Conservation (phyloP, 2,888 invertebrate genomes). For the Neelides folsomi region DNA sequence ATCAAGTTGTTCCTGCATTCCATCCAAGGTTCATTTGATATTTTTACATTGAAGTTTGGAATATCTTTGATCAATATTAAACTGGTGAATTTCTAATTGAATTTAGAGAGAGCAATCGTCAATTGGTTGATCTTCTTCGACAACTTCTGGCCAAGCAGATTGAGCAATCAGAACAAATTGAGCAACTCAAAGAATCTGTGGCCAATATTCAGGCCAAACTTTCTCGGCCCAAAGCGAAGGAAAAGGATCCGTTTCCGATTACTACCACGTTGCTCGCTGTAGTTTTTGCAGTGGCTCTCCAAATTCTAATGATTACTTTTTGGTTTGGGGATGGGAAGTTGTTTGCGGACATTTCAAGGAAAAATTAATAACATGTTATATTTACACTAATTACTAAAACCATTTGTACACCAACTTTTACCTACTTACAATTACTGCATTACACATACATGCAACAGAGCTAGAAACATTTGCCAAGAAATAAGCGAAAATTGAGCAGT, state of each 20-base stretch:
- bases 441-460: too few relatives aligned
- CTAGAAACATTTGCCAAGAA: too few relatives aligned
- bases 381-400: too few relatives aligned
- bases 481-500: too few relatives aligned
- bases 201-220: slow-evolving; percentile 30
- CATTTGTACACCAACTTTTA: too few relatives aligned
- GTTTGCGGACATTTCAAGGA: slow-evolving; percentile 22
- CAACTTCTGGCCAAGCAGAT: slow-evolving; percentile 32
- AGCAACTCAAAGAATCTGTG: slow-evolving; percentile 27
- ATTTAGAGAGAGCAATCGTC: slow-evolving; percentile 31
- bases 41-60: too few relatives aligned
- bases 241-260: slow-evolving; percentile 32
- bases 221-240: slow-evolving; percentile 22
- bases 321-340: slow-evolving; percentile 33
- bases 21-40: slow-evolving; percentile 28
- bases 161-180: slow-evolving; percentile 33
- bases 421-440: too few relatives aligned
- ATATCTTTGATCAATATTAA: too few relatives aligned
- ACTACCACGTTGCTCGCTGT: slow-evolving; percentile 30
- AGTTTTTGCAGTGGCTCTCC: slow-evolving; percentile 31
- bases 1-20: slow-evolving; percentile 31
- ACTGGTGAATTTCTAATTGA: too few relatives aligned
- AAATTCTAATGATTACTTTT: slow-evolving; percentile 24
- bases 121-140: slow-evolving; percentile 30
- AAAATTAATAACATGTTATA: too few relatives aligned